Evolutionary conservation across 92 coral and sea anemone species (phyloP).

Genomic region (Hydrozoanthus gracilis): DNA sequence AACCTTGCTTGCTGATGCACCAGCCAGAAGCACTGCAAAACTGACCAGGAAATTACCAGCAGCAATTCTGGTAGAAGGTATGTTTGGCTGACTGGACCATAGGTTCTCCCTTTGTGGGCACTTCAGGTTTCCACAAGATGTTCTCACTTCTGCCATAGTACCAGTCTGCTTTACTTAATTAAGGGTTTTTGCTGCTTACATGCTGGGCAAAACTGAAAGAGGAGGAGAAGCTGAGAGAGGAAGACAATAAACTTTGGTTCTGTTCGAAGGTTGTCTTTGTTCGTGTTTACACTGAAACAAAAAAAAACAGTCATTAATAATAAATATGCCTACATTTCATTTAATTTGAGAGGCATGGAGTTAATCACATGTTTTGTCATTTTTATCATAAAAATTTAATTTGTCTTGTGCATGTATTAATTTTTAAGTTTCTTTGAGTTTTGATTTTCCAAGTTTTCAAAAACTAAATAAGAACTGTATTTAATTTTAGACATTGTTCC

Average conservation of each 20-base stretch:
- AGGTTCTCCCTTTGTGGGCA: not conserved
- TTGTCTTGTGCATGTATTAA: no score
- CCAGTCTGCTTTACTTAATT: constrained; percentile 50
- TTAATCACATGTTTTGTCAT: no score
- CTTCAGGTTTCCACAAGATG: not conserved
- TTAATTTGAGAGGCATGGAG: no score
- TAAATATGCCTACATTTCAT: no score
- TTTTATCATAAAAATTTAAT: no score
- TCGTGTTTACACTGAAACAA: constrained; percentile 9
- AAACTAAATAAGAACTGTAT: no score
- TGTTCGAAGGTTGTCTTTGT: constrained; percentile 57
- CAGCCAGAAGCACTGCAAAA: constrained; percentile 54
- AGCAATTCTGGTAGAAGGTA: constrained; percentile 60
- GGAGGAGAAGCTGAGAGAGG: constrained; percentile 65
- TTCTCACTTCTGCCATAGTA: constrained; percentile 65
- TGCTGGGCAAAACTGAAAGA: constrained; percentile 59
- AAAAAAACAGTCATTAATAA: no score
- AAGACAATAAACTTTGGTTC: constrained; percentile 71
- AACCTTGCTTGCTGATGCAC: constrained; percentile 60
- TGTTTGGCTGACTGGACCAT: constrained; percentile 72
- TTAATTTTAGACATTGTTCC: no score
- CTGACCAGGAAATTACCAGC: constrained; percentile 74
- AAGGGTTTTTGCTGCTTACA: constrained; percentile 52
- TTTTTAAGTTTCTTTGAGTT: not conserved
- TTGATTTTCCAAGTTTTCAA: not conserved